Evolutionary conservation across 1,140 invertebrate species (phyloP).

Genomic region (Pseudomyrmex gracilis): DNA sequence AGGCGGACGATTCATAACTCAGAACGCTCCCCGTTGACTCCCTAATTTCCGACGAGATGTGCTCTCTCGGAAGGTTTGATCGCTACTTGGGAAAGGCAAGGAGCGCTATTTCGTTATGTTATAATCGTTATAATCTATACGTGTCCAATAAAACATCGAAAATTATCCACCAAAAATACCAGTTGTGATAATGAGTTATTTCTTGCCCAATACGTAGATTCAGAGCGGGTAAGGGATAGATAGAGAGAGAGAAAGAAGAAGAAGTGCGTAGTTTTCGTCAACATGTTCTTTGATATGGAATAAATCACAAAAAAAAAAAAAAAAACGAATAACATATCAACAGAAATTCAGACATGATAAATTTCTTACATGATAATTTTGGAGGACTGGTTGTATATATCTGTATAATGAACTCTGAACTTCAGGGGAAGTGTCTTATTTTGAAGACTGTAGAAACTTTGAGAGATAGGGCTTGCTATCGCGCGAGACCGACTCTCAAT

Average conservation of each 20-base stretch:
- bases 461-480: not conserved
- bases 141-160: slow-evolving; percentile 2
- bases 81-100: not conserved
- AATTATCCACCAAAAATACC: not conserved
- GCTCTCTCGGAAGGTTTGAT: not conserved
- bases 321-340: slow-evolving; percentile 13
- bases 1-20: slow-evolving; percentile 45
- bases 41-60: slow-evolving; percentile 30
- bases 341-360: not conserved
- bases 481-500: not conserved
- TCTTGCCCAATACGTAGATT: not conserved
- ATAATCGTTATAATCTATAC: not conserved
- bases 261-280: not conserved
- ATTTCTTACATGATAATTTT: slow-evolving; percentile 6
- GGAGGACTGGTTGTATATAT: not conserved
- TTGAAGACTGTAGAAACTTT: not conserved
- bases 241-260: not conserved
- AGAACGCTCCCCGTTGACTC: slow-evolving; percentile 40
- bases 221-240: no score
- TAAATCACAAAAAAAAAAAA: not conserved
- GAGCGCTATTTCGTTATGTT: slow-evolving; percentile 10
- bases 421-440: not conserved
- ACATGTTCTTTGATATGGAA: not conserved
- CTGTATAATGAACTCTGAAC: not conserved
- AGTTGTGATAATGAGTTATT: not conserved